These are phyloP conservation scores for Recurvirostra avosetta DNA, from an alignment of 2,113 vertebrate genomes.

Conservation along the genomic window DNA sequence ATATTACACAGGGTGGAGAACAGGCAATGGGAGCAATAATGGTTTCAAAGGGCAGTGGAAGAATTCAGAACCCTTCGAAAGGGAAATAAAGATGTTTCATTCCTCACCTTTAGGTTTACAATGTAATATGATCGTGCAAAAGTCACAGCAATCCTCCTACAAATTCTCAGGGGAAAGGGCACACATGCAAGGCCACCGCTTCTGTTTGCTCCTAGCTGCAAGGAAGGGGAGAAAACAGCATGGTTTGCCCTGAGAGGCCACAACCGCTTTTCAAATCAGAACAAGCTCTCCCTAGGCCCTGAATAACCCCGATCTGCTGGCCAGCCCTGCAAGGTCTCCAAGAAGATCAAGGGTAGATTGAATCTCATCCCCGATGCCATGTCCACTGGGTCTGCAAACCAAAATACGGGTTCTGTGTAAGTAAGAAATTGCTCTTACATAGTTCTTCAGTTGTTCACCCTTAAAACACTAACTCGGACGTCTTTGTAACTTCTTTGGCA, in stretches of 20 bases:
- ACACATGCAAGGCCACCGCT: neutral
- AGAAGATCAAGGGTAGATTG: neutral
- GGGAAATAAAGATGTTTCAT: neutral
- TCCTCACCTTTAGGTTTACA: neutral
- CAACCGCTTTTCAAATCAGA: neutral
- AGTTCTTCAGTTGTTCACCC: neutral
- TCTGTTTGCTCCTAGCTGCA: neutral
- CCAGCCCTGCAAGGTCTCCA: neutral
- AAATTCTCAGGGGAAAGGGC: neutral
- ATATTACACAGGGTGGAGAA: neutral
- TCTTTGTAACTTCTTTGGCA: neutral
- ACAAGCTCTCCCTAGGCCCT: neutral
- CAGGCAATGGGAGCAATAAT: neutral
- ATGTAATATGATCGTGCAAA: rapidly evolving
- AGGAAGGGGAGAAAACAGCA: neutral
- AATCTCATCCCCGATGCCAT: neutral
- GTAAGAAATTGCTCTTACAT: neutral
- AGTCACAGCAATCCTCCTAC: neutral
- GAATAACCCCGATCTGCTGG: neutral
- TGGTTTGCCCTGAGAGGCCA: neutral
- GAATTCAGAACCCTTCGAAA: neutral
- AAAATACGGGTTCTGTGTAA: neutral
- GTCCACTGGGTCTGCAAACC: neutral
- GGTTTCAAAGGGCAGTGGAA: neutral
- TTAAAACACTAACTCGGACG: neutral